Base-by-base conservation (phyloP, 2,797 vertebrate genomes). In the Buceros bicornis region DNA sequence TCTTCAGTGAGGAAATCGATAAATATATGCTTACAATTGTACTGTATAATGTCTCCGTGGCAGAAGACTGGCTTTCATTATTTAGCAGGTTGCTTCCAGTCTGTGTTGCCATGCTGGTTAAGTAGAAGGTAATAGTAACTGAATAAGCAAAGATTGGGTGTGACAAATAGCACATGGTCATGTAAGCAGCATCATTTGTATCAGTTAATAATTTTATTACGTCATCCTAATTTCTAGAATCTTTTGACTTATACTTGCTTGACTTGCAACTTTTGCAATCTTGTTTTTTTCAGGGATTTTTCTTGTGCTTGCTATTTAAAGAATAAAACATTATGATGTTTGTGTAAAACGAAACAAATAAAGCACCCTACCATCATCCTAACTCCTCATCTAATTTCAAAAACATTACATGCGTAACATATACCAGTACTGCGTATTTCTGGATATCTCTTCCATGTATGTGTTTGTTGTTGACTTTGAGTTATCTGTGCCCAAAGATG, bases 1-100 rank as follows among this genome's bases (percentile, higher is more conserved):
- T 54, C 67, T 86, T 58, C 16, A 66, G 7, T 24, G 18, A 60
- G 13, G 10, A 71, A 28, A 60, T 51, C 6, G 20, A 13, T 22
- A 67, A 66, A 77, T 56, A 18, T 64, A 28, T 77, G 4, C 8
- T 21, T 35, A 8, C 16, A 85, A 70, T 76, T 51, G 28, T 16
- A 33, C 3, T 35, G 2, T 3, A 8, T 9, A 40, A 0, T 13
- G 6, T 56, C n/a, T 48, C 3, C 2, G 60, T 11, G 10, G 17
- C 6, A 35, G 26, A 88, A 58, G 17, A 67, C 17, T 62, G 10
- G 0, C 8, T 73, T 50, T n/a, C 17, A 73, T 77, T 66, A 43
- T 11, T 66, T 18, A 71, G 48, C 25, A 83, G 7, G 4, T 19
- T 62, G 16, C 14, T 80, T n/a, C 3, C 12, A 31, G 6, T 28